Conservation (phyloP, 2,888 invertebrate genomes). For the Orthosia gothica region DNA sequence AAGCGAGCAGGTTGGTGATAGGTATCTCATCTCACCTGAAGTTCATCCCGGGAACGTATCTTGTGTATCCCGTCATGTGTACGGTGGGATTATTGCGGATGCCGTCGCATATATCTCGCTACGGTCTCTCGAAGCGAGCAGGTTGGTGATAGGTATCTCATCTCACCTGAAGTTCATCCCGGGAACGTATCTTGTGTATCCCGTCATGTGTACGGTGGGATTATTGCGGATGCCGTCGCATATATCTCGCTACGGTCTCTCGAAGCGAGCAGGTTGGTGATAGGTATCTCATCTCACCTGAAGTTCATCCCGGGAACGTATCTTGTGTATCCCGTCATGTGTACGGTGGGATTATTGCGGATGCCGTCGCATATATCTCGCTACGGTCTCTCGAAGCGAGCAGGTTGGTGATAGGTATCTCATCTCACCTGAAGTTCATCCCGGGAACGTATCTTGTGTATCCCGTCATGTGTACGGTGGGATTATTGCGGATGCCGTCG, state of each 20-base stretch:
- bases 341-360: slow-evolving; percentile 85
- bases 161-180: slow-evolving; percentile 92
- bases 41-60: slow-evolving; percentile 93
- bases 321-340: slow-evolving; percentile 90
- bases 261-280: slow-evolving; percentile 79
- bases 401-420: slow-evolving; percentile 69
- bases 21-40: slow-evolving; percentile 88
- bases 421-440: slow-evolving; percentile 90
- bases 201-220: slow-evolving; percentile 92
- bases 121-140: slow-evolving; percentile 78
- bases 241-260: slow-evolving; percentile 84
- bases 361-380: slow-evolving; percentile 88
- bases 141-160: slow-evolving; percentile 65
- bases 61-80: slow-evolving; percentile 91
- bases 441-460: slow-evolving; percentile 94
- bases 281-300: slow-evolving; percentile 87
- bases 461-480: slow-evolving; percentile 92
- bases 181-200: slow-evolving; percentile 94
- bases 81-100: slow-evolving; percentile 84
- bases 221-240: slow-evolving; percentile 85
- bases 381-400: too few relatives aligned
- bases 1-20: slow-evolving; percentile 83
- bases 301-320: slow-evolving; percentile 94
- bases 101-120: slow-evolving; percentile 87
- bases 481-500: slow-evolving; percentile 82